Conservation (phyloP, 2,888 invertebrate species). For the Auanema freiburgensis region DNA sequence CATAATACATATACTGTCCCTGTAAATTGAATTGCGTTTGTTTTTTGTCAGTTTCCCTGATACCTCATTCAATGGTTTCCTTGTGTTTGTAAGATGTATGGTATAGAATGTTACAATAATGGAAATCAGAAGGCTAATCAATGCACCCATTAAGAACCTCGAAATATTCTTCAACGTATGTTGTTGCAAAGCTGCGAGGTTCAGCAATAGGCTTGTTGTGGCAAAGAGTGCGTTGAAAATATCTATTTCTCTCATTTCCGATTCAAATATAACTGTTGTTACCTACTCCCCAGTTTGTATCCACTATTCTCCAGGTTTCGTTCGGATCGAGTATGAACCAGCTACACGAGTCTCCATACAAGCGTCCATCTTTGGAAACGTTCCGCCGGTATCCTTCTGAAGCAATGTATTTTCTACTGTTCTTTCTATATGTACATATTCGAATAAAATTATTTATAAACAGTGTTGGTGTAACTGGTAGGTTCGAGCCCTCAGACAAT, state of each 20-base stretch:
- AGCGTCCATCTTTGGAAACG: conserved; percentile 19
- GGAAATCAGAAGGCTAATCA: background rate
- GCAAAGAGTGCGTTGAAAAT: no score
- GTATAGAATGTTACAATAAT: background rate
- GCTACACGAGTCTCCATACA: conserved; percentile 22
- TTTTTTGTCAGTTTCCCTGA: background rate
- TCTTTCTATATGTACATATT: conserved; percentile 5
- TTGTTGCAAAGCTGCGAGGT: no score
- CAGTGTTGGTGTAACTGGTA: no score
- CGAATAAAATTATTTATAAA: background rate
- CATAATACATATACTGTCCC: conserved; percentile 25
- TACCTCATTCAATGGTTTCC: conserved; percentile 4
- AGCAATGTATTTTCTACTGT: conserved; percentile 8
- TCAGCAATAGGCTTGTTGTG: no score
- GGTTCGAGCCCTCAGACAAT: background rate
- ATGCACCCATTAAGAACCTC: no score
- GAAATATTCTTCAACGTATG: no score
- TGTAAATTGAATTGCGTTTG: background rate
- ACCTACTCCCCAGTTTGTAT: conserved; percentile 21
- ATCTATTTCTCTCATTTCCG: no score
- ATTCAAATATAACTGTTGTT: background rate
- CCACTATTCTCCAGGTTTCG: conserved; percentile 22
- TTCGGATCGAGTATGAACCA: conserved; percentile 28
- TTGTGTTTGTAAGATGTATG: conserved; percentile 8
- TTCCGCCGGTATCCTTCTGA: conserved; percentile 34